Conservation (phyloP, 2,888 invertebrate genomes). For the Eurytoma californica region DNA sequence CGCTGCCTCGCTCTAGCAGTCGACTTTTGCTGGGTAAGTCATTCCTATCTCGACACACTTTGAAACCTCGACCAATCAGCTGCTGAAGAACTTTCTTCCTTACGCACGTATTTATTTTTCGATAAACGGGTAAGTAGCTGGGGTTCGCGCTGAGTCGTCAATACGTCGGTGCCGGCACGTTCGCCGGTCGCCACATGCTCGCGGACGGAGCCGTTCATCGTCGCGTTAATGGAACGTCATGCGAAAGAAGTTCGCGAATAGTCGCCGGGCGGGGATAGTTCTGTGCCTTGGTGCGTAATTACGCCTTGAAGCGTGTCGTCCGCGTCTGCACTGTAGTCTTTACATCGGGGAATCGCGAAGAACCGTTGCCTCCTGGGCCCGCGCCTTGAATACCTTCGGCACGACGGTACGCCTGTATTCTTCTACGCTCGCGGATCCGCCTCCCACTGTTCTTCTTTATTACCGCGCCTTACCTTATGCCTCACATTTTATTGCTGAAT, state of each 20-base stretch:
- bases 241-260: not conserved
- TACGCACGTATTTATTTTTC: too few relatives aligned
- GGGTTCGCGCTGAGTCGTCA: too few relatives aligned
- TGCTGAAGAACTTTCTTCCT: too few relatives aligned
- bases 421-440: not conserved
- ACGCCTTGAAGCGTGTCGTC: conserved; percentile 46
- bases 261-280: too few relatives aligned
- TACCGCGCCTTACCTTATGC: too few relatives aligned
- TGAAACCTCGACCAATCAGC: too few relatives aligned
- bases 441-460: not conserved
- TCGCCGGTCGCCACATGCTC: too few relatives aligned
- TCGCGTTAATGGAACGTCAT: not conserved
- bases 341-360: conserved; percentile 25
- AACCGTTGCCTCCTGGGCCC: not conserved
- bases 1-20: not conserved
- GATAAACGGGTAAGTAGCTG: too few relatives aligned
- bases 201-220: too few relatives aligned
- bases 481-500: too few relatives aligned
- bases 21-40: conserved; percentile 30
- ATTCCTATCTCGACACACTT: too few relatives aligned
- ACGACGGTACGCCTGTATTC: not conserved
- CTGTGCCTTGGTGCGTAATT: conserved; percentile 43
- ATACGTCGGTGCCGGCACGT: too few relatives aligned
- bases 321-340: conserved; percentile 3
- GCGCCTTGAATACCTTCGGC: conserved; percentile 19